phyloP scores from a whole-genome alignment of 1,140 invertebrate species.

The Antheraea pernyi region DNA sequence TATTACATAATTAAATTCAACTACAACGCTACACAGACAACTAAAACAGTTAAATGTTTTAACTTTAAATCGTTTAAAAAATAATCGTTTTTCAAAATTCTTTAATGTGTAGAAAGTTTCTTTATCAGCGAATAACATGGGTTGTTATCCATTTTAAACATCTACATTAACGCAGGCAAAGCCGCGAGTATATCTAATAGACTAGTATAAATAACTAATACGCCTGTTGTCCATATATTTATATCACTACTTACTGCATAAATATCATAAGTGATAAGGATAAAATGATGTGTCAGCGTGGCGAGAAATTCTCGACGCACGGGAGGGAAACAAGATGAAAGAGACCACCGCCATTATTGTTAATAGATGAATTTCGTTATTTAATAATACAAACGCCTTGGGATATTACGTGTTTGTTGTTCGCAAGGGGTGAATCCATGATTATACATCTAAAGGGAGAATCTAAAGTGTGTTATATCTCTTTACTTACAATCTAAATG shows the following conservation, averaged over 20 bases:
- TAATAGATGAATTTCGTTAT: constrained; percentile 18
- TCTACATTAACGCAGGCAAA: too few relatives aligned
- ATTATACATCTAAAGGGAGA: not conserved
- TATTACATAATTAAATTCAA: too few relatives aligned
- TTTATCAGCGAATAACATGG: too few relatives aligned
- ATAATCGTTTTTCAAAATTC: too few relatives aligned
- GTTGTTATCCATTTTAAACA: too few relatives aligned
- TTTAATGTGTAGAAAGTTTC: too few relatives aligned
- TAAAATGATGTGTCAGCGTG: constrained; percentile 33
- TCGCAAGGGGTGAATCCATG: not conserved
- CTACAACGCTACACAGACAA: too few relatives aligned
- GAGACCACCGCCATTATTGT: constrained; percentile 9
- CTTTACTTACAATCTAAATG: too few relatives aligned
- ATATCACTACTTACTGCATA: not conserved
- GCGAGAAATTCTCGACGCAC: not conserved
- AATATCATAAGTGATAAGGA: constrained; percentile 15
- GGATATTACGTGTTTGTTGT: constrained; percentile 8
- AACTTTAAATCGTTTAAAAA: too few relatives aligned
- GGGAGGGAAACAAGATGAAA: constrained; percentile 7
- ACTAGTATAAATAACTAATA: not conserved
- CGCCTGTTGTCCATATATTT: not conserved
- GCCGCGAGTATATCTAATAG: not conserved
- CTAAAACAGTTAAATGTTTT: too few relatives aligned
- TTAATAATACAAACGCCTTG: constrained; percentile 13
- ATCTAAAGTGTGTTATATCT: not conserved